A percentile compares a stretch with the other conserved stretches of the same genome.
phyloP scores from a whole-genome alignment of 2,888 invertebrate genomes.

The Cheilosia vulpina region DNA sequence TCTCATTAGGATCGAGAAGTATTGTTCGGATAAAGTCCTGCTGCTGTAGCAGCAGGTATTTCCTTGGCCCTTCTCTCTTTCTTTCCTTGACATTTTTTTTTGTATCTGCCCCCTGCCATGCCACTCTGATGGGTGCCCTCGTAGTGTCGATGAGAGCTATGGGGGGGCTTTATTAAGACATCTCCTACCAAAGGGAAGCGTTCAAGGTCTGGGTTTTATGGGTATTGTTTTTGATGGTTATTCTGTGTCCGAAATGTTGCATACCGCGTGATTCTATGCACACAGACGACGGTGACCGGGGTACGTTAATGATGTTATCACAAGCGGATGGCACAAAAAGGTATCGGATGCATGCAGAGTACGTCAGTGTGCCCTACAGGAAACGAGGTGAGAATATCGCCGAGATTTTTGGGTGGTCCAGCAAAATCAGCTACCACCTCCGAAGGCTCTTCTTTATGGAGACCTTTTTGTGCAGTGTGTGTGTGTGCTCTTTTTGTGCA shows the following conservation, averaged over 20 bases:
- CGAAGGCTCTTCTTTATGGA: conserved; percentile 8
- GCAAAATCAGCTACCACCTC: conserved; percentile 52
- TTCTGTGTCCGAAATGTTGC: conserved; percentile 49
- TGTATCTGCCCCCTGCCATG: conserved; percentile 24
- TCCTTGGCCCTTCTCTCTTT: conserved; percentile 14
- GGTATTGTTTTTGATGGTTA: conserved; percentile 55
- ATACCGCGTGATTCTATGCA: conserved; percentile 60
- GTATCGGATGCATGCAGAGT: conserved; percentile 67
- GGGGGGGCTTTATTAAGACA: conserved; percentile 73
- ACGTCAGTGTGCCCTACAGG: conserved; percentile 66
- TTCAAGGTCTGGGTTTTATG: conserved; percentile 71
- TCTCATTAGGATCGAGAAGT: conserved; percentile 68
- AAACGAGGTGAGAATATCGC: conserved; percentile 71
- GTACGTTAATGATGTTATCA: conserved; percentile 71
- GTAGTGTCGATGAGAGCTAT: conserved; percentile 47
- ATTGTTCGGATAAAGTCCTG: conserved; percentile 40
- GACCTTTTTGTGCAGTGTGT: conserved; percentile 3
- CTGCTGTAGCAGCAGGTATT: conserved; percentile 50
- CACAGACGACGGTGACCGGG: conserved; percentile 57
- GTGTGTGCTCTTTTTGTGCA: conserved; percentile 29
- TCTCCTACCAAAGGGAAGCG: conserved; percentile 52
- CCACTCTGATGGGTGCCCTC: conserved; percentile 17
- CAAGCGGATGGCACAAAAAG: conserved; percentile 46
- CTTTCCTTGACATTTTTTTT: conserved; percentile 37
- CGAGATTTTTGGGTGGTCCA: conserved; percentile 64